Evolutionary conservation across 2,113 vertebrate genomes (phyloP).

Genomic region (Crotophaga sulcirostris): DNA sequence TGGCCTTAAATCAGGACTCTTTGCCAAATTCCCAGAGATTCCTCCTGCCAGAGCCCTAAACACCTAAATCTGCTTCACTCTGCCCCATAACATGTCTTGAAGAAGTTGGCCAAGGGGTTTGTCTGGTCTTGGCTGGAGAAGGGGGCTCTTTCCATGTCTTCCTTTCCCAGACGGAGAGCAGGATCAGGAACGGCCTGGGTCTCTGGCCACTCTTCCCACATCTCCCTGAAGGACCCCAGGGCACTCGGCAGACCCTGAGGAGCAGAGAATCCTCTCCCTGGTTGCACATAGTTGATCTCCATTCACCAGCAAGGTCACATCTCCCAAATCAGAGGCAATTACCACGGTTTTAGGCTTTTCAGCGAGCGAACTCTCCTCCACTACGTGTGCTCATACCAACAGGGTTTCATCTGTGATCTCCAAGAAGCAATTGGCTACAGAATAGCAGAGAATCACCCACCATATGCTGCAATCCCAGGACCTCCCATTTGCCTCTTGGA

Average conservation of each 20-base stretch:
- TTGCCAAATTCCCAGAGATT: not conserved
- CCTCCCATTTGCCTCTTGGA: conserved; percentile 30
- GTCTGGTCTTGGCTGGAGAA: not conserved
- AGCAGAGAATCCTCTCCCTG: not conserved
- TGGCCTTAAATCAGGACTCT: not conserved
- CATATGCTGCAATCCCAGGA: not conserved
- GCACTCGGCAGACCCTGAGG: accelerated
- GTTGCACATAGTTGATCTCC: not conserved
- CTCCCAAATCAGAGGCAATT: not conserved
- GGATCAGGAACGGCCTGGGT: not conserved
- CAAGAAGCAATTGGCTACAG: conserved; percentile 30
- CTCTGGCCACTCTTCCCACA: not conserved
- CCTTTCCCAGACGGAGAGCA: not conserved
- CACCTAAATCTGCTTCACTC: not conserved
- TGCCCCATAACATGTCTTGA: not conserved
- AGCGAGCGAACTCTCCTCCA: accelerated
- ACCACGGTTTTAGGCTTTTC: not conserved
- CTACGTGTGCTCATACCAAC: accelerated
- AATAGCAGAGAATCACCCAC: conserved; percentile 30
- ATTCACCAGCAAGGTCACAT: not conserved
- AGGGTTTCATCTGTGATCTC: not conserved
- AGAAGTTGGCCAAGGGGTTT: not conserved
- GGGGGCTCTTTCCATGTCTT: not conserved
- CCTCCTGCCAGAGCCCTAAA: conserved; percentile 22
- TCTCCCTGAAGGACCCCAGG: not conserved